Base-by-base conservation (phyloP, 2,888 invertebrate genomes). In the Neoaliturus tenellus region DNA sequence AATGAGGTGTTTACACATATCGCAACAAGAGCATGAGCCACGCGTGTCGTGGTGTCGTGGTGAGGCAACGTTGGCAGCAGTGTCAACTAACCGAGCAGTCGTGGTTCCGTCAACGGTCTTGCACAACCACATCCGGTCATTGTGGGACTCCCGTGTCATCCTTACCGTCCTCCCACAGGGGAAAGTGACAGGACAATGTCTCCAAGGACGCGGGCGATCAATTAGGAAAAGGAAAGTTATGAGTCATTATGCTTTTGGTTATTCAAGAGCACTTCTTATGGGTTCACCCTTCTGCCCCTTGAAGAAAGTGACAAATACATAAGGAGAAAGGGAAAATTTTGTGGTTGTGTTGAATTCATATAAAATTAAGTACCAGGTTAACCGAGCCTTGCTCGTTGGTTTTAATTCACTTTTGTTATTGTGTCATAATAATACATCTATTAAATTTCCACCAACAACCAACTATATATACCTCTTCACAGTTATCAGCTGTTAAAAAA, bases 111-210 rank as follows among this genome's bases (percentile, higher is more conserved):
- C 23, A 55, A 23, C 55, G 12, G 25, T 14, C 28, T 62, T 62
- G 62, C 62, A 62, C 62, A 62, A 25, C 62, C 28, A 31, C 62
- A 17, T 62, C 62, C 62, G 62, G 28, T 8, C 62, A 62, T 62
- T 62, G 62, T 28, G 62, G 62, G 62, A 62, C 17, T 62, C 62
- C 62, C 28, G 20, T 12, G 28, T 62, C 62, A 25, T 55, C 44
- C 4, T 44, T 12, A 12, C 12, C 31, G 3, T 31, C 62, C 31
- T 25, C 62, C 62, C 62, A 62, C 62, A 31, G 62, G 62, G 4
- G 62, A 62, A 62, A 62, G 62, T 62, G 62, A 62, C 62, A 55
- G 62, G 31, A 62, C 62, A 62, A 62, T 62, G 62, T 62, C 62
- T 17, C 31, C 62, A 62, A 62, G 62, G 62, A 62, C 62, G 62